Conservation (phyloP, 2,113 vertebrate genomes). For the Plecotus auritus region DNA sequence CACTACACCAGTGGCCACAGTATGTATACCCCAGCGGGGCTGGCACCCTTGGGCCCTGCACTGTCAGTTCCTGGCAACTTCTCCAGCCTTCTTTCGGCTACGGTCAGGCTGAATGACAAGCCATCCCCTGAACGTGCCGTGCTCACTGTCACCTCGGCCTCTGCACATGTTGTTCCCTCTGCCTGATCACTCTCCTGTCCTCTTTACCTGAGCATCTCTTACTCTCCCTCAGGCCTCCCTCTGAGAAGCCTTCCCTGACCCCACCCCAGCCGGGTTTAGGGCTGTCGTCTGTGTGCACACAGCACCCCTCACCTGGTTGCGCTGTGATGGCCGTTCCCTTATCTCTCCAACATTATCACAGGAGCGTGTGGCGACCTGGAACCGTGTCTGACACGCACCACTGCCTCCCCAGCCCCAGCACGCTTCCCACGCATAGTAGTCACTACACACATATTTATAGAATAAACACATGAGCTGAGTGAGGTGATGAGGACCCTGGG, state of each 20-base stretch:
- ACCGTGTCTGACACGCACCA: neutral
- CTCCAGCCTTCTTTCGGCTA: slow-evolving; percentile 6
- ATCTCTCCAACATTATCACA: accelerated
- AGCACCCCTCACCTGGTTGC: neutral
- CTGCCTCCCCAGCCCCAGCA: neutral
- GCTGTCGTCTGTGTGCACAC: accelerated
- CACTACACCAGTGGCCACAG: slow-evolving; percentile 98
- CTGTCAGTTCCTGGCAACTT: slow-evolving; percentile 10
- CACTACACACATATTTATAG: neutral
- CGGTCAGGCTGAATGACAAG: neutral
- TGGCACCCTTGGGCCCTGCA: neutral
- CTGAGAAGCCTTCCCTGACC: neutral
- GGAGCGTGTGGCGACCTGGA: neutral
- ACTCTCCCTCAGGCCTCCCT: neutral
- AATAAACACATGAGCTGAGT: neutral
- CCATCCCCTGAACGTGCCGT: neutral
- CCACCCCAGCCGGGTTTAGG: neutral
- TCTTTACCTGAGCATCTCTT: neutral
- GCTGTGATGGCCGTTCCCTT: neutral
- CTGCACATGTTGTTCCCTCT: neutral
- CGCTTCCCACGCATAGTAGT: neutral
- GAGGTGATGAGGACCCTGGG: neutral
- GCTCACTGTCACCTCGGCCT: neutral
- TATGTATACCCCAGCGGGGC: slow-evolving; percentile 80
- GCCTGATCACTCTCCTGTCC: neutral